Evolutionary conservation across 2,888 invertebrate genomes (phyloP).

Genomic region (Noctua janthina): DNA sequence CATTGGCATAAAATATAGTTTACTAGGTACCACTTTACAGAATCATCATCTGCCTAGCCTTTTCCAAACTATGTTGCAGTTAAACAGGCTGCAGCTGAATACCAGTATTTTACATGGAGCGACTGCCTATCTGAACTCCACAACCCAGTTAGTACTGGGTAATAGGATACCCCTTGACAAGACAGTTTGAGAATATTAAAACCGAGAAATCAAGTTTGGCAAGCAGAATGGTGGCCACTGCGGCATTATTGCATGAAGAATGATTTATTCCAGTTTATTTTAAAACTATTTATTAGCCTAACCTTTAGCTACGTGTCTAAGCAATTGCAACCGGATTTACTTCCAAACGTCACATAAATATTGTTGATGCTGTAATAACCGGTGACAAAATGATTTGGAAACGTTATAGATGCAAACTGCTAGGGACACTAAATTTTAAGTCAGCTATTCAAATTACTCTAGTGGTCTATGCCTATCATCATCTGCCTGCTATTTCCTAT

Average conservation of each 20-base stretch:
- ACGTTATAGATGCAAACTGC: not conserved
- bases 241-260: not conserved
- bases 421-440: not conserved
- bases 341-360: slow-evolving; percentile 1
- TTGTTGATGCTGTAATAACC: not conserved
- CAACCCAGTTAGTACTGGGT: not conserved
- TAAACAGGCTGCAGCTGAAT: not conserved
- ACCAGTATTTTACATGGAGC: not conserved
- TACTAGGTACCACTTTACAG: not conserved
- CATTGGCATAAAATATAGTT: too few relatives aligned
- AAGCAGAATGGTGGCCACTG: not conserved
- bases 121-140: not conserved
- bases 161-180: not conserved
- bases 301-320: not conserved
- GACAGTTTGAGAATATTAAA: not conserved
- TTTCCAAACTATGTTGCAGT: not conserved
- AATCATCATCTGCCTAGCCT: not conserved
- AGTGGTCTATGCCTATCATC: not conserved
- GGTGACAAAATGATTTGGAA: not conserved
- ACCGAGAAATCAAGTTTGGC: not conserved
- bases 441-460: not conserved
- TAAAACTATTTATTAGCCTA: not conserved
- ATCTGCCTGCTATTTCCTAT: not conserved
- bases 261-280: slow-evolving; percentile 1
- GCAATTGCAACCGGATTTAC: not conserved